Conservation (phyloP, 2,113 vertebrate genomes). For the Hoplias malabaricus region DNA sequence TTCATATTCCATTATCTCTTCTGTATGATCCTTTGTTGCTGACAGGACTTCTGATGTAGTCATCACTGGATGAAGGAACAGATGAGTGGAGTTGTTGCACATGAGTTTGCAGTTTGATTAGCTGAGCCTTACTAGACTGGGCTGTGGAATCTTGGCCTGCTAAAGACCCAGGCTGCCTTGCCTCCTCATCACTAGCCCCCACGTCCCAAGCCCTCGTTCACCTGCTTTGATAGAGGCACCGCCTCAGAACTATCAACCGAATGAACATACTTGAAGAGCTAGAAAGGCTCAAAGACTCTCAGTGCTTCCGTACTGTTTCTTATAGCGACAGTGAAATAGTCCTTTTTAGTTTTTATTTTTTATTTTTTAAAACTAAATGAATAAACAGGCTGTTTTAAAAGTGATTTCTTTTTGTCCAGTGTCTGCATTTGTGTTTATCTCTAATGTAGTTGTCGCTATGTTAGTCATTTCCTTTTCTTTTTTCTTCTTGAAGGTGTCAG, state of each 20-base stretch:
- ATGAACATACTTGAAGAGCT: slow-evolving; percentile 97
- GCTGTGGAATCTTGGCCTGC: slow-evolving; percentile 33
- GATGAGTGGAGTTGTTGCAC: slow-evolving; percentile 49
- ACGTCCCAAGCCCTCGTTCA: neutral
- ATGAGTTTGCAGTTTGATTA: slow-evolving; percentile 47
- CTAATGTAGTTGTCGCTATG: neutral
- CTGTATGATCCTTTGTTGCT: slow-evolving; percentile 37
- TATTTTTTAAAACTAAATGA: slow-evolving; percentile 71
- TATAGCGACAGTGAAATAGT: slow-evolving; percentile 81
- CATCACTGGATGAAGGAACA: slow-evolving; percentile 60
- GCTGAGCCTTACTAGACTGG: slow-evolving; percentile 56
- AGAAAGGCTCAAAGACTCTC: slow-evolving; percentile 89
- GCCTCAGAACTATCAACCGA: slow-evolving; percentile 66
- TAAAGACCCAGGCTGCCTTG: slow-evolving; percentile 28
- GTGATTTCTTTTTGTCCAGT: slow-evolving; percentile 34
- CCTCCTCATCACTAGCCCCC: slow-evolving; percentile 46
- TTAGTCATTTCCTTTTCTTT: neutral
- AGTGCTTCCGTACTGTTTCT: slow-evolving; percentile 98
- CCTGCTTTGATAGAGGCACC: slow-evolving; percentile 51
- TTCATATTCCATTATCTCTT: neutral
- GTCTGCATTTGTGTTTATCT: neutral
- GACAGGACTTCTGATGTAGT: slow-evolving; percentile 26
- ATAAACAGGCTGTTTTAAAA: slow-evolving; percentile 77
- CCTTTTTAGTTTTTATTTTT: slow-evolving; percentile 81
- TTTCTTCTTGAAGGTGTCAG: neutral